Base-by-base conservation (phyloP, 37 sponge, comb jelly and placozoan species). In the Ephydatia muelleri region DNA sequence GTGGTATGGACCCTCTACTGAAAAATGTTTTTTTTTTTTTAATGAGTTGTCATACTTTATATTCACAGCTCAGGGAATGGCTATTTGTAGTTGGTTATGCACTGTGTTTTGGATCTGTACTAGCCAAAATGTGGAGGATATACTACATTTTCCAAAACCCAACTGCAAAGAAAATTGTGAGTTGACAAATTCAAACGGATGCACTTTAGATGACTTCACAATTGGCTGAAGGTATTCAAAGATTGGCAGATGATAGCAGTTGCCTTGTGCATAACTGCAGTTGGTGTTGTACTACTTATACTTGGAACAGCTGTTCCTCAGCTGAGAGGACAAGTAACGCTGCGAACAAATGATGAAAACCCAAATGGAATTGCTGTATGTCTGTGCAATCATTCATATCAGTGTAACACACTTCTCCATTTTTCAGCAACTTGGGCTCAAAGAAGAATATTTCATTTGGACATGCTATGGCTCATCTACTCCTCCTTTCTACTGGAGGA, bases 181-280 rank as follows among this genome's bases (percentile, higher is more conserved):
- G 57, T 57, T 11, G 43, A n/a, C n/a, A n/a, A 43, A 43, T 43
- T 43, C 43, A 9, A 43, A 43, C 43, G 6, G 6, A 43, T 43
- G 6, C 43, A 43, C 57, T 57, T 57, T 57, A 5, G 9, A 21
- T 57, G n/a, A n/a, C n/a, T 57, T 5, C 16, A 3, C 43, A 43
- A 43, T 43, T 43, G 6, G 6, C 6, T 6, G 6, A 43, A 13
- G 57, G 57, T 57, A 57, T 1, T 57, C 16, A 57, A 57, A 14
- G 57, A 85, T 39, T 85, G 80, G 80, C 49, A 67, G 0, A 28
- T 85, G 57, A 57, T 57, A 57, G 19, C 19, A 57, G 57, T 21
- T 57, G 57, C 57, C 1, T 21, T 57, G 6, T 19, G 57, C 19
- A 14, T 57, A 57, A 57, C 57, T 16, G 12, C 19, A 5, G 19